Evolutionary conservation across 2,113 vertebrate genomes (phyloP), one percentile per base, ranked within the genome.

Genomic region (Stigmatopora argus): DNA sequence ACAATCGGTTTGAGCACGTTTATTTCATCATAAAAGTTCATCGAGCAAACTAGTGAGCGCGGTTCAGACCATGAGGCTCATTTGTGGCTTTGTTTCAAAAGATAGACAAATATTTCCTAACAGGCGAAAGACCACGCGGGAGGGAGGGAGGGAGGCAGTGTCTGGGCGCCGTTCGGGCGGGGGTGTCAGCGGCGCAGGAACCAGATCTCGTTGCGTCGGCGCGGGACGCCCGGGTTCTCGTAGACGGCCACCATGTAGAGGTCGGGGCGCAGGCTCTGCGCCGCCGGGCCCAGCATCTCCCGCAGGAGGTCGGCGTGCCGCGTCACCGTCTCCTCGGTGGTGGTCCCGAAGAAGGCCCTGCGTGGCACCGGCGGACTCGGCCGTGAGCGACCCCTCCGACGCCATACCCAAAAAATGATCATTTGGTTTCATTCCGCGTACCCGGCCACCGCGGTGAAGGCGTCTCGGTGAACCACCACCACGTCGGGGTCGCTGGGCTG

Each of bases 131-230:
- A 31, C 26, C 2, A 26, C 4, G 14, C 11, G 2, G 21, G 4
- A 7, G 38, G 7, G 12, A 14, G 5, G 45, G 1, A 15, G 3
- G 45, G 11, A 13, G 13, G 11, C 45, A 12, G n/a, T n/a, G n/a
- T n/a, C n/a, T n/a, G n/a, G 44, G 44, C 44, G 44, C 4, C 8
- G 44, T 12, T 31, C 26, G 3, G 26, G 44, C 12, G 1, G 7
- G 12, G 11, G 46, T n/a, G 5, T 7, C 31, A 56, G 5, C 53
- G 53, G 5, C 23, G 53, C 53, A 94, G 83, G 78, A 94, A 93
- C 94, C 94, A 95, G 87, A 95, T 92, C 90, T 94, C 94, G 0
- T 94, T 94, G 64, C 92, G 81, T 68, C 90, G 92, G 13, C 64
- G 85, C 0, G 91, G 82, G 0, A 92, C 15, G 2, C 91, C 86